Base-by-base conservation (phyloP, 2,113 vertebrate genomes). In the Meles meles region DNA sequence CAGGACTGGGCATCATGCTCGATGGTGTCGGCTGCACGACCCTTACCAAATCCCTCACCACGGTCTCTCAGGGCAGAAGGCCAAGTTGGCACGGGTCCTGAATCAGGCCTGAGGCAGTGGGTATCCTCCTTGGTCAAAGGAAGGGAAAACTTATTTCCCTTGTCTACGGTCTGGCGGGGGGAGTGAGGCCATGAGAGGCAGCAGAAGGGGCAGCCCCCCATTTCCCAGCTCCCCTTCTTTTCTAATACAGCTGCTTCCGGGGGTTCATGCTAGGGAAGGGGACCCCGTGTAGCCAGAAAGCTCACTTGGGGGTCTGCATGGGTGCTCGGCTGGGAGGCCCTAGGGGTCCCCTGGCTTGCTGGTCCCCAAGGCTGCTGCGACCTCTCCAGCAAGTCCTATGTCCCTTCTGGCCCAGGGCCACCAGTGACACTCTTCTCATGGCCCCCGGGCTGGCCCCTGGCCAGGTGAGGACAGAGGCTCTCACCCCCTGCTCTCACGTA, bases 1-100 rank as follows among this genome's bases (percentile, higher is more conserved):
- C 6, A 63, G 44, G 3, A 4, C 10, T 0, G 4, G 67, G 6
- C 6, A 0, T 9, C 1, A 2, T 0, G 0, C 63, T 44, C 11
- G 3, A 1, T 7, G 2, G 20, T 12, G 20, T 31, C 0, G 1
- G 83, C 55, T 34, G 12, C 52, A 7, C 2, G 37, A 49, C 8
- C 18, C 74, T 20, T 5, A 29, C 8, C 21, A 18, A 7, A n/a
- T 17, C 8, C 39, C 74, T 12, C 5, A 15, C 7, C 14, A 5
- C 31, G 47, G 52, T n/a, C 72, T 61, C 65, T 37, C 2, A 31
- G 61, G 80, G 71, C 37, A 21, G 90, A 61, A 67, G 76, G 65
- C 49, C 61, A 29, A 18, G 21, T 10, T 11, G 61, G 61, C 44
- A 8, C 3, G 2, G 12, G 25, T 20, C 8, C 23, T 14, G 2